Base-by-base conservation (phyloP, 1,140 invertebrate species). In the Bombus superbus region DNA sequence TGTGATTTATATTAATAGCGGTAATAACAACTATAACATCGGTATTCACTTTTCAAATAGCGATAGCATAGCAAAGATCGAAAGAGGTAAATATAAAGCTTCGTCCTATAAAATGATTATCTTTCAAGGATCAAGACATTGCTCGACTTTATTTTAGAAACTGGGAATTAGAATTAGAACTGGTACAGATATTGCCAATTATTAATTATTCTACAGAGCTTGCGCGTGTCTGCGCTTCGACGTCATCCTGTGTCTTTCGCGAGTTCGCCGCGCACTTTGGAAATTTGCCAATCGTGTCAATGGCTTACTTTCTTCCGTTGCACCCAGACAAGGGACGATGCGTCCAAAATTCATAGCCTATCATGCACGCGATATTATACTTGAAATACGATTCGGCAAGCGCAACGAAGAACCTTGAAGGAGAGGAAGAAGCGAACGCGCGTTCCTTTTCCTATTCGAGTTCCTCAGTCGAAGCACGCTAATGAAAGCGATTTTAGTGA, bases 401-500 rank as follows among this genome's bases (percentile, higher is more conserved):
- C 71, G 15, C 15, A 28, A 13, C 40, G 6, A 0, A 9, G 5
- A 57, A 35, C 42, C 57, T 44, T 13, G 15, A 83, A 80, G 79
- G 64, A 72, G 22, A n/a, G 35, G 28, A 47, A 57, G 15, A 62
- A 42, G 2, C 18, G 62, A 8, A 44, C 40, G 32, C 35, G 32
- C 40, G 18, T 72, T 42, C 18, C 3, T 47, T 73, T 71, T 87
- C 86, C 85, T 83, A 47, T 83, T 59, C 59, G 86, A 79, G 78
- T 85, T 80, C 81, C 38, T 59, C 47, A 87, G 72, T 83, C 88
- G 15, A 68, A 68, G 75, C 86, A 88, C 86, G 87, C 74, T 87
- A 88, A 92, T 57, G 91, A 91, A 92, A 92, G 91, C 81, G 32
- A 71, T 42, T 76, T 42, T 13, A 64, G 88, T 88, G 78, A 85